These are phyloP conservation scores for Psittacula cyanocephala DNA, from an alignment of 2,113 vertebrate species.

Conservation along the genomic window DNA sequence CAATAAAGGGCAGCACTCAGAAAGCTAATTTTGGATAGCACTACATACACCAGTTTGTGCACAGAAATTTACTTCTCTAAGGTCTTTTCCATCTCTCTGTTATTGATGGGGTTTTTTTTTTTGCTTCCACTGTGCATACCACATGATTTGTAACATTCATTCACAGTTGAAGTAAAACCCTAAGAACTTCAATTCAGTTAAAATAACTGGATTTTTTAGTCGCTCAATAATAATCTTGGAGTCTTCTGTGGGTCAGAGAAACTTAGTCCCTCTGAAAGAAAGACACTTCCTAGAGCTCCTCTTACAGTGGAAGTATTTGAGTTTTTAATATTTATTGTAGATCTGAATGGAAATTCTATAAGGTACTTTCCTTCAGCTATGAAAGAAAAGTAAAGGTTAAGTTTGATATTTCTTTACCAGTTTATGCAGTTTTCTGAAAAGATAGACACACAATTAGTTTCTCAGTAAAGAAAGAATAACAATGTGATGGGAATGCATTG, in stretches of 20 bases:
- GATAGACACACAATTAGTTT: neutral
- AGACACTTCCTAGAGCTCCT: neutral
- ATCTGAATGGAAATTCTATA: neutral
- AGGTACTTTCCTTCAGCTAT: neutral
- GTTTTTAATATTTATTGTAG: neutral
- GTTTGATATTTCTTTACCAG: neutral
- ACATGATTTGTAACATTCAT: neutral
- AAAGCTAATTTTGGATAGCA: neutral
- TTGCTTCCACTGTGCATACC: neutral
- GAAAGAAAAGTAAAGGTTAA: neutral
- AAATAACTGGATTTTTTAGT: conserved; percentile 34
- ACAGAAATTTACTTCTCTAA: conserved; percentile 6
- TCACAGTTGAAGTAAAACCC: neutral
- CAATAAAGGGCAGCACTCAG: neutral
- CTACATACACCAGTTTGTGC: neutral
- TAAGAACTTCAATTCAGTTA: neutral
- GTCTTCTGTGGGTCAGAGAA: neutral
- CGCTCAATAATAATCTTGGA: neutral
- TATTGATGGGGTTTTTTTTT: neutral
- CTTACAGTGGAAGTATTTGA: neutral
- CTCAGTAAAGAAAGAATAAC: conserved; percentile 28
- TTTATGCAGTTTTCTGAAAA: conserved; percentile 11
- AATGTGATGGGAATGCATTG: conserved; percentile 12
- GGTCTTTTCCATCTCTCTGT: neutral
- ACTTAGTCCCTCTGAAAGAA: neutral